Percentiles rank a stretch among this genome's conserved stretches.
phyloP scores from a whole-genome alignment of 2,797 vertebrate species.

The Enteromius mattozi region DNA sequence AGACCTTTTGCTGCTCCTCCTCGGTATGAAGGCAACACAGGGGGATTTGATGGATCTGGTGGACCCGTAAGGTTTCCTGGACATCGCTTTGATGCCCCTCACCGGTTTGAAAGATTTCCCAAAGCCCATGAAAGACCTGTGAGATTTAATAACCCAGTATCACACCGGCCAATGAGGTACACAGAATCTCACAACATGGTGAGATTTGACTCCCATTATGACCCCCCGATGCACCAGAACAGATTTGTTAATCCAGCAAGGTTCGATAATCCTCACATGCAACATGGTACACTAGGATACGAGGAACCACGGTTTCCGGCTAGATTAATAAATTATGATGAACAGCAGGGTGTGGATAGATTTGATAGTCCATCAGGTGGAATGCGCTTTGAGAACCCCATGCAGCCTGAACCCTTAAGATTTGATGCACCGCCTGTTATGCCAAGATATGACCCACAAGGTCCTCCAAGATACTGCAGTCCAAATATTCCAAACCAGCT shows the following conservation, averaged over 20 bases:
- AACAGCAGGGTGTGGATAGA: conserved; percentile 75
- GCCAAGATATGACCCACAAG: conserved; percentile 84
- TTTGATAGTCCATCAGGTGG: conserved; percentile 70
- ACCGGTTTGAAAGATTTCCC: conserved; percentile 83
- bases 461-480: conserved; percentile 69
- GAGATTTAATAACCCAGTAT: conserved; percentile 74
- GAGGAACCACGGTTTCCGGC: conserved; percentile 81
- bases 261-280: conserved; percentile 83
- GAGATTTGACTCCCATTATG: conserved; percentile 82
- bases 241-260: conserved; percentile 75
- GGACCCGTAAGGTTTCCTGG: conserved; percentile 70
- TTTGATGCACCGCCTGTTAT: conserved; percentile 83
- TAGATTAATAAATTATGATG: conserved; percentile 77
- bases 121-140: conserved; percentile 75
- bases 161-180: conserved; percentile 77
- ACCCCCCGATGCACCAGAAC: conserved; percentile 82
- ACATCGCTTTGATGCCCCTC: conserved; percentile 80
- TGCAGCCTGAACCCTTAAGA: conserved; percentile 74
- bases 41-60: conserved; percentile 73
- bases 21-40: conserved; percentile 77
- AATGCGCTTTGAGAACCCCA: conserved; percentile 75
- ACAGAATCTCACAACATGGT: conserved; percentile 75
- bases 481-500: conserved; percentile 72
- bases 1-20: conserved; percentile 73
- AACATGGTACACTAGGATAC: conserved; percentile 73